A percentile compares a stretch with the other conserved stretches of the same genome.
Evolutionary conservation across 2,113 vertebrate genomes (phyloP).

Genomic region (Stictonetta naevosa): DNA sequence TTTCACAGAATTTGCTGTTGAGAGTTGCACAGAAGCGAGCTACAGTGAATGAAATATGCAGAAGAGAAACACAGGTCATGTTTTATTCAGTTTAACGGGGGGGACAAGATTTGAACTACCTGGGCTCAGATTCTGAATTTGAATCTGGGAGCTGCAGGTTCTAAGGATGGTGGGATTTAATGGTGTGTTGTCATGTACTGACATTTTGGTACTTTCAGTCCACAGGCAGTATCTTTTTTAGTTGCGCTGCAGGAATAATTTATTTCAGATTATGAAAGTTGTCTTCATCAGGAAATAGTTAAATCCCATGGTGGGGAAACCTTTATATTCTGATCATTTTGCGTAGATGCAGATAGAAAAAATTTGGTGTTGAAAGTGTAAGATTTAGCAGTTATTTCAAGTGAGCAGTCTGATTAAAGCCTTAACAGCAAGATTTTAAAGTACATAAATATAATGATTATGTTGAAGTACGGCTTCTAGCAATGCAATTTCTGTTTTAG

Average conservation of each 20-base stretch:
- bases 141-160: background rate
- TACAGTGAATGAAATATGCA: background rate
- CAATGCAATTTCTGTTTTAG: background rate
- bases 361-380: background rate
- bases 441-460: background rate
- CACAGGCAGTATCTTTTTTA: background rate
- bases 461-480: background rate
- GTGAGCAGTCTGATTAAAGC: background rate
- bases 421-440: background rate
- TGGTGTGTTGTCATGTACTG: background rate
- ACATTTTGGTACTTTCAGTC: background rate
- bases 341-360: background rate
- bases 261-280: background rate
- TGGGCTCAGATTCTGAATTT: background rate
- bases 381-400: background rate
- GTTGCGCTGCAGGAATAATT: background rate
- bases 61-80: background rate
- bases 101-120: background rate
- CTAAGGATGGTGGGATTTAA: background rate
- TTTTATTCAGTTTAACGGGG: constrained; percentile 42
- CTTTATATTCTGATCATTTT: background rate
- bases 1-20: background rate
- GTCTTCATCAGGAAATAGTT: background rate
- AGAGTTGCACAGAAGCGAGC: background rate
- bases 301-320: background rate